These are phyloP conservation scores for Scomber japonicus DNA, from an alignment of 2,113 vertebrate genomes.

Conservation along the genomic window DNA sequence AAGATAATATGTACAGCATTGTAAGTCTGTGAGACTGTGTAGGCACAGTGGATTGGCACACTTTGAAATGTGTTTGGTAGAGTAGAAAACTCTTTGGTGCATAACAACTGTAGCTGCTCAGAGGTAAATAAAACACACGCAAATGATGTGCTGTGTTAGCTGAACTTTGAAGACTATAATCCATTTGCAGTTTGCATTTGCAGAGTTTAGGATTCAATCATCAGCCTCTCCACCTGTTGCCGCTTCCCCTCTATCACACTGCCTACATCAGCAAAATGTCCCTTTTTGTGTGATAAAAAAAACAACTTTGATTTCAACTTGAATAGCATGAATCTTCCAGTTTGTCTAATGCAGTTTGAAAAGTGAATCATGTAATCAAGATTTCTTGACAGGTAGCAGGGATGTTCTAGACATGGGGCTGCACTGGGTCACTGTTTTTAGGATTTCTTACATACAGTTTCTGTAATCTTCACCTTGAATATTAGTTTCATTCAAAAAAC, in stretches of 20 bases:
- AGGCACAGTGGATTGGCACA: constrained; percentile 45
- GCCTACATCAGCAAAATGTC: constrained; percentile 1
- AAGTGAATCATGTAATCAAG: neutral
- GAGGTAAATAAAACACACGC: neutral
- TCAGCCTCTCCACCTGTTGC: neutral
- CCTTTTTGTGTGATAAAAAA: constrained; percentile 26
- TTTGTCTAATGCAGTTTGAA: neutral
- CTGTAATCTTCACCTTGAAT: neutral
- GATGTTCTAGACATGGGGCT: too few species aligned
- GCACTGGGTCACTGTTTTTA: too few species aligned
- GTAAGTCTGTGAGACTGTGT: constrained; percentile 14
- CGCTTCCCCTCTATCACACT: neutral
- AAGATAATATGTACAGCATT: constrained; percentile 51
- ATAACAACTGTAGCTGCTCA: constrained; percentile 36
- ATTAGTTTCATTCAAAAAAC: neutral
- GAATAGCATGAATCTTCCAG: neutral
- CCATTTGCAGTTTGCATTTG: constrained; percentile 3
- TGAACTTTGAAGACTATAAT: neutral
- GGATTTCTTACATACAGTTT: neutral
- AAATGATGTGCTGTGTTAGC: constrained; percentile 7
- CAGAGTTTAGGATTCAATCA: neutral
- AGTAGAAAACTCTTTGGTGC: constrained; percentile 75
- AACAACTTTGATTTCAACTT: neutral
- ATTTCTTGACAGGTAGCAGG: neutral
- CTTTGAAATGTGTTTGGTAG: constrained; percentile 61